phyloP scores from a whole-genome alignment of 2,888 invertebrate genomes.

The Herminia tarsipennalis region DNA sequence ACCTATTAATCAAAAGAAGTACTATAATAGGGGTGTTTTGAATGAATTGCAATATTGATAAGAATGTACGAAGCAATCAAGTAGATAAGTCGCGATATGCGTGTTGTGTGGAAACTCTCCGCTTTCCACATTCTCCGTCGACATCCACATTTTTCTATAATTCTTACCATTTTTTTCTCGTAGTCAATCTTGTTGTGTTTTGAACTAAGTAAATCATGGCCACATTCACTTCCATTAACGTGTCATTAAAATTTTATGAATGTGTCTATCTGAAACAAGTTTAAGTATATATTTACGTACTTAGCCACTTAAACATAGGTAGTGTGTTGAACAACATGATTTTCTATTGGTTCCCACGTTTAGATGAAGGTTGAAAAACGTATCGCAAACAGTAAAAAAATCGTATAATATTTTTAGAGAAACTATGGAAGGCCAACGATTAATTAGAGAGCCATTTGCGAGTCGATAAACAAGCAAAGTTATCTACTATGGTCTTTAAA shows the following conservation, averaged over 20 bases:
- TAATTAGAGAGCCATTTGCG: too few relatives aligned
- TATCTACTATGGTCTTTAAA: too few relatives aligned
- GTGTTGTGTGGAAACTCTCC: constrained; percentile 3
- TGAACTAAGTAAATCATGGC: constrained; percentile 43
- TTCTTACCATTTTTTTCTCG: constrained; percentile 16
- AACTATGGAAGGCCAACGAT: too few relatives aligned
- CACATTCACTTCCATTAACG: constrained; percentile 62
- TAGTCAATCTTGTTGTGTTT: too few relatives aligned
- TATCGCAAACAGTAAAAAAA: too few relatives aligned
- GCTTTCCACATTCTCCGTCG: constrained; percentile 37
- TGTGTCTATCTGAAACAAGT: background rate
- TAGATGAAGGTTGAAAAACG: too few relatives aligned
- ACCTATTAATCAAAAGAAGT: too few relatives aligned
- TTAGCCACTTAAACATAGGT: background rate
- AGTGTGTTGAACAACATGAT: background rate
- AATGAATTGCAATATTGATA: too few relatives aligned
- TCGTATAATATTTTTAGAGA: too few relatives aligned
- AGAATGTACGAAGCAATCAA: background rate
- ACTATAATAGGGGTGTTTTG: too few relatives aligned
- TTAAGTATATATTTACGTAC: constrained; percentile 1
- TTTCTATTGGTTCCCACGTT: background rate
- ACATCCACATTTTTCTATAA: constrained; percentile 31
- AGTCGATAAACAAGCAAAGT: too few relatives aligned
- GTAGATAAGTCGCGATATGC: constrained; percentile 1
- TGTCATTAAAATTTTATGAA: constrained; percentile 1